A percentile compares a stretch with the other conserved stretches of the same genome.
Evolutionary conservation across 1,140 invertebrate species (phyloP).

Genomic region (Conopomorpha cramerella): DNA sequence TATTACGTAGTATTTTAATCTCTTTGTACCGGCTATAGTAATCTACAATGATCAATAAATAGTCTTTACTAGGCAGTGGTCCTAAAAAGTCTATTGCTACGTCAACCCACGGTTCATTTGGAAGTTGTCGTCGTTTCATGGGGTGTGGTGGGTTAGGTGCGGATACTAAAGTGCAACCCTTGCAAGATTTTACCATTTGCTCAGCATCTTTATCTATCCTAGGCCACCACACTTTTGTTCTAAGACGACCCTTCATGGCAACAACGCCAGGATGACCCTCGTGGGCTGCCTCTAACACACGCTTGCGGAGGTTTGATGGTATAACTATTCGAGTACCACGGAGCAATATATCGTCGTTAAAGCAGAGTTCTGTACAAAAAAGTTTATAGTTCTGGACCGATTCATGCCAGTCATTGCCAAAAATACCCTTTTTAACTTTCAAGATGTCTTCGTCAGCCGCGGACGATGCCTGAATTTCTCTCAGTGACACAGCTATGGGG

Average conservation of each 20-base stretch:
- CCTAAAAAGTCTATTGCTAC: conserved; percentile 26
- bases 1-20: conserved; percentile 7
- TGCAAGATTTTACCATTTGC: conserved; percentile 17
- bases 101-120: conserved; percentile 23
- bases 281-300: conserved; percentile 22
- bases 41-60: conserved; percentile 17
- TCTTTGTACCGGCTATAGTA: conserved; percentile 16
- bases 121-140: conserved; percentile 21
- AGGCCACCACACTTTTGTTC: conserved; percentile 58
- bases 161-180: conserved; percentile 2
- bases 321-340: conserved; percentile 5
- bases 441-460: neutral
- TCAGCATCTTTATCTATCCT: conserved; percentile 41
- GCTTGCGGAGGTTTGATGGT: conserved; percentile 6
- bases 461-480: neutral
- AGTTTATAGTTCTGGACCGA: conserved; percentile 3
- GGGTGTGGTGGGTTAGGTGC: conserved; percentile 10
- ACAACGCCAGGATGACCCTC: conserved; percentile 48
- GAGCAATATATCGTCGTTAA: conserved; percentile 4
- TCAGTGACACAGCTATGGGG: conserved; percentile 1
- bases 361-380: conserved; percentile 2
- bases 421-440: conserved; percentile 3
- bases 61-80: conserved; percentile 19
- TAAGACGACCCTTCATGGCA: conserved; percentile 55
- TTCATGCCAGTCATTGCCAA: conserved; percentile 4